Evolutionary conservation across 2,888 invertebrate genomes (phyloP), one percentile per base, ranked within the genome.

Genomic region (Subacronicta megacephala): DNA sequence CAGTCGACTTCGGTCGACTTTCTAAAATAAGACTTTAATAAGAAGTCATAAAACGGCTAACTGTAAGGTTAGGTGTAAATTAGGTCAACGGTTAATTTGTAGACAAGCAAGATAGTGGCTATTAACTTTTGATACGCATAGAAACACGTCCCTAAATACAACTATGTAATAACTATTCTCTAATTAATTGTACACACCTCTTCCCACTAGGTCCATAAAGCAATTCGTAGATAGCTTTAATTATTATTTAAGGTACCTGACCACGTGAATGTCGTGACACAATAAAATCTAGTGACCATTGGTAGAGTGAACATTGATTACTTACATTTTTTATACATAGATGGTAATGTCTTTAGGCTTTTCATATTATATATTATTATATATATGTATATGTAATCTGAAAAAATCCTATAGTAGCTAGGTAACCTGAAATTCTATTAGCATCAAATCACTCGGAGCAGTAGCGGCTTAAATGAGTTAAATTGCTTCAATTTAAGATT

Each of bases 401-500:
- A n/a, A n/a, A n/a, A n/a, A n/a, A n/a, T n/a, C n/a, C n/a, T n/a
- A n/a, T n/a, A n/a, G n/a, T n/a, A n/a, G n/a, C n/a, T n/a, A 26
- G 9, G 3, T 0, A 10, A 26, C 9, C 26, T 26, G 26, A 26
- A 26, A 26, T 26, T 13, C 23, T 9, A 31, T 46, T 56, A 33
- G 18, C 33, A 51, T 33, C 43, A 62, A 50, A 72, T 64, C 54
- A 72, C 51, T 45, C 36, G 50, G 53, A 33, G 35, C 69, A 60
- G 54, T 60, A 52, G 43, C 51, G 35, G 38, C 31, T 43, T 55
- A 44, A 65, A 58, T 74, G 35, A 35, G 35, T 43, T 55, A 44
- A 65, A 58, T 74, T 61, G 68, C 52, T 52, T n/a, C 67, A 64
- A 62, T 76, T 50, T n/a, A 55, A 62, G 41, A 36, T 68, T 55